Base-by-base conservation (phyloP, 2,888 invertebrate species). In the Rotaria macrura region DNA sequence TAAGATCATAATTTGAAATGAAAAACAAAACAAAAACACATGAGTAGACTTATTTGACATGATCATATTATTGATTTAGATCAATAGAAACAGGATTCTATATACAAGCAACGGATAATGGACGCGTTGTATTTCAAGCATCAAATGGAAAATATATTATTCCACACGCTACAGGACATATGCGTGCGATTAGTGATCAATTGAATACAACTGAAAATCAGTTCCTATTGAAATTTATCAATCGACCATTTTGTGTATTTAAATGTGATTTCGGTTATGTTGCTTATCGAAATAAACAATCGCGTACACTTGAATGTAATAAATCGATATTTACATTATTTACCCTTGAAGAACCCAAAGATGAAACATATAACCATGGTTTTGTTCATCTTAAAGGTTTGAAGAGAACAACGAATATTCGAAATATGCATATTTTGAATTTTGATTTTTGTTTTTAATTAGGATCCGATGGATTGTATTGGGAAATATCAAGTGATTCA, bases 221-320 rank as follows among this genome's bases (percentile, higher is more conserved):
- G 2, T 87, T 87, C 38, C 83, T 85, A 54, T 55, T 88, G 65
- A 88, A 87, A 84, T 88, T 90, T 34, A 88, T 90, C 84, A 91
- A 91, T 91, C 94, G 95, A 90, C 96, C 97, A 14, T 95, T 96
- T 89, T 92, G 97, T 90, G 96, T 97, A 89, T 92, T 97, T 89
- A 95, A 96, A 92, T 95, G 95, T 90, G 96, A 97, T 90, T 96
- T 96, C 91, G 97, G 97, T 72, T 97, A 96, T 91, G 96, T 97
- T 86, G 97, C 97, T 0, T 95, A 94, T 89, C 96, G 96, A 92
- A 93, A 93, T 85, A 92, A 93, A 0, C 93, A 88, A 1, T 94
- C 94, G 89, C 93, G 94, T 55, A 94, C 95, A 90, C 92, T 96
- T 88, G 96, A 97, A 92, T 97, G 96, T 93, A 97, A 96, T 92